These are phyloP conservation scores for Coptodon rendalli DNA, from an alignment of 2,113 vertebrate species.

Conservation along the genomic window DNA sequence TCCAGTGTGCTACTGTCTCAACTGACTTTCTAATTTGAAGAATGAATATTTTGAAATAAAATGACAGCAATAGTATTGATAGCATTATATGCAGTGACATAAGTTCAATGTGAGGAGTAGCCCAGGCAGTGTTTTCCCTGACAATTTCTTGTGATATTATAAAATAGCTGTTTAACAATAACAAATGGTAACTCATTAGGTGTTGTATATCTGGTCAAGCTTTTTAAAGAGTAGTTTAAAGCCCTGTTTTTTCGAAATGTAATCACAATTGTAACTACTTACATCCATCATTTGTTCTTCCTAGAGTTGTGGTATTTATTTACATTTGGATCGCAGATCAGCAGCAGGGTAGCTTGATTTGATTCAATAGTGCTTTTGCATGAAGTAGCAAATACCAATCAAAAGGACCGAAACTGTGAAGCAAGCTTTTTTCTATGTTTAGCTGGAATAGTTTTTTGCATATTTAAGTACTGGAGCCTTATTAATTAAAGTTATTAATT, in stretches of 20 bases:
- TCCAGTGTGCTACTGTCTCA: not conserved
- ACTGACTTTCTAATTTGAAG: not conserved
- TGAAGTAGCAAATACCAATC: not conserved
- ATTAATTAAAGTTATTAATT: not conserved
- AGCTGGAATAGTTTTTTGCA: not conserved
- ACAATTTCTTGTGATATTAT: not conserved
- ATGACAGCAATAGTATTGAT: not conserved
- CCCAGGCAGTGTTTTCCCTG: not conserved
- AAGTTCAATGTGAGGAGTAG: not conserved
- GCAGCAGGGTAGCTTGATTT: not conserved
- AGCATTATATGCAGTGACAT: not conserved
- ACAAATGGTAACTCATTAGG: not conserved
- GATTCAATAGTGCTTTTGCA: not conserved
- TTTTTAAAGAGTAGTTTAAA: not conserved
- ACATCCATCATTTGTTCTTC: not conserved
- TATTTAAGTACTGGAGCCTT: not conserved
- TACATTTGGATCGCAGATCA: not conserved
- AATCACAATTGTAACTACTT: not conserved
- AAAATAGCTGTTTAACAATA: not conserved
- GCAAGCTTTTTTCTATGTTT: not conserved
- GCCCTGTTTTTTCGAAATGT: accelerated
- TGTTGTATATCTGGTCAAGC: too few species aligned
- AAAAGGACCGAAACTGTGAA: not conserved
- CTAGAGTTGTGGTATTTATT: not conserved
- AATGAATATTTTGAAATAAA: not conserved